Percentiles rank a stretch among this genome's conserved stretches.
Conservation (phyloP, 64 coral and sea anemone genomes). For the Hydrozoanthus tunicans region DNA sequence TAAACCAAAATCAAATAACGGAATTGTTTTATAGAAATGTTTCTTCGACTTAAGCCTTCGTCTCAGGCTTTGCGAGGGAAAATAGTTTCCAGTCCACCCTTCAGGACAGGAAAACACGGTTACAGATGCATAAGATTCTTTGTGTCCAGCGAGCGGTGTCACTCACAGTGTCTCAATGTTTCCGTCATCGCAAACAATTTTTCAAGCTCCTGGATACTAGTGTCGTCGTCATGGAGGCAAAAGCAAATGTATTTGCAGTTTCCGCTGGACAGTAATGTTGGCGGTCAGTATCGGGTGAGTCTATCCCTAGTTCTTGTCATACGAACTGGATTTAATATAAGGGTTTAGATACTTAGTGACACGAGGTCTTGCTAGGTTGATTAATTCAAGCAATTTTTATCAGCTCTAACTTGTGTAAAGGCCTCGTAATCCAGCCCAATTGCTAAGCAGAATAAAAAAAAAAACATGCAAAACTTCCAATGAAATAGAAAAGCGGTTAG, state of each 20-base stretch:
- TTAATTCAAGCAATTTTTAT: no score
- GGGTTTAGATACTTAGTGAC: no score
- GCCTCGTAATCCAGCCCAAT: no score
- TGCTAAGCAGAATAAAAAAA: no score
- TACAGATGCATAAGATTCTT: slow-evolving; percentile 16
- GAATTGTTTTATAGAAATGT: neutral
- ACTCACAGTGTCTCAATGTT: neutral
- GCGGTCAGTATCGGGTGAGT: neutral
- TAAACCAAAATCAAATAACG: neutral
- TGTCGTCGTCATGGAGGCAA: neutral
- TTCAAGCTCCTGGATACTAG: neutral
- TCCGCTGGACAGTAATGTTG: neutral
- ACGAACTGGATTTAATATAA: no score
- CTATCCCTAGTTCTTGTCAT: no score
- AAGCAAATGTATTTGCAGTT: neutral
- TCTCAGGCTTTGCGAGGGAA: neutral
- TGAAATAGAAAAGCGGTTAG: no score
- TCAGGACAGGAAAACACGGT: neutral
- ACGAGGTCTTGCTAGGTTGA: no score
- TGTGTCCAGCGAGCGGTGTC: neutral
- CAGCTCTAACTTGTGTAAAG: no score
- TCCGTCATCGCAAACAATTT: neutral
- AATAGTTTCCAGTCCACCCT: neutral
- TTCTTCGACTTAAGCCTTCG: neutral
- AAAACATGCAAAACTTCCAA: no score